Evolutionary conservation across 1,140 invertebrate genomes (phyloP).

Genomic region (Asobara japonica): DNA sequence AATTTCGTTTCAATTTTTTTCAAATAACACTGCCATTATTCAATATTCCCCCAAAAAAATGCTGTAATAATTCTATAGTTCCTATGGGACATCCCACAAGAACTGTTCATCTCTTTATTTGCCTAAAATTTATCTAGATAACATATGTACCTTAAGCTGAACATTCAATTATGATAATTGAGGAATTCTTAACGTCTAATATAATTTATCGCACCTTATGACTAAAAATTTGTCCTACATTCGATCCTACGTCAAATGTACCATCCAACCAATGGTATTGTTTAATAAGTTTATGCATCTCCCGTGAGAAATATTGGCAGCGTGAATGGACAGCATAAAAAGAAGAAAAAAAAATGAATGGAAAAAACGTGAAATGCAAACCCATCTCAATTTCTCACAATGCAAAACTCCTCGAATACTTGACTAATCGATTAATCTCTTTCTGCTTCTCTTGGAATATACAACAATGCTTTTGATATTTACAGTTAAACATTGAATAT

Average conservation of each 20-base stretch:
- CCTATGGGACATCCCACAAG: no score
- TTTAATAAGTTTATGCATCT: slow-evolving; percentile 16
- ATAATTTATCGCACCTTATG: slow-evolving; percentile 1
- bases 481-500: neutral
- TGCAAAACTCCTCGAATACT: neutral
- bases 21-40: no score
- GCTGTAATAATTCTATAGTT: no score
- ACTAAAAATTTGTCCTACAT: neutral
- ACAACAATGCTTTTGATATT: neutral
- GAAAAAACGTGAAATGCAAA: neutral
- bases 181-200: slow-evolving; percentile 9
- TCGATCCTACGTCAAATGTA: slow-evolving; percentile 28
- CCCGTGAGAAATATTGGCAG: neutral
- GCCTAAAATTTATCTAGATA: neutral
- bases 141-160: neutral
- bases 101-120: no score
- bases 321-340: neutral
- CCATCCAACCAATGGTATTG: slow-evolving; percentile 13
- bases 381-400: neutral
- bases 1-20: no score
- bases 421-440: neutral
- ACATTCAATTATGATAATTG: neutral
- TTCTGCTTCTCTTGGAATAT: neutral
- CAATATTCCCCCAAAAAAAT: no score
- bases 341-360: neutral